Conservation (phyloP, 2,113 vertebrate genomes). For the Elephas maximus region DNA sequence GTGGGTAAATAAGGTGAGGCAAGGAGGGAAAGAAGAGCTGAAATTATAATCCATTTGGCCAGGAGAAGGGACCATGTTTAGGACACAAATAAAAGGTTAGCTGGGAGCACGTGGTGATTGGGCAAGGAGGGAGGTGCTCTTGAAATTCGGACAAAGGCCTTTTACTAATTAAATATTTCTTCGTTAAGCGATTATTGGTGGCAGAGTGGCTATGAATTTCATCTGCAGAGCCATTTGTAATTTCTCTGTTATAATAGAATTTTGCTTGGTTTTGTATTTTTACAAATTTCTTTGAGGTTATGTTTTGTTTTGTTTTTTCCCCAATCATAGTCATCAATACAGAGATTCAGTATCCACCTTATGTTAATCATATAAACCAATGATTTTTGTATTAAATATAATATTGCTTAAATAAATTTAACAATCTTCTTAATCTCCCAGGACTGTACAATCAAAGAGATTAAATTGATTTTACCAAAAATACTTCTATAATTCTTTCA, state of each 20-base stretch:
- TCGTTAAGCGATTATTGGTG: slow-evolving; percentile 7
- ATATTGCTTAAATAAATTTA: neutral
- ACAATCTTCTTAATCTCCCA: neutral
- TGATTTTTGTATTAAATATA: slow-evolving; percentile 18
- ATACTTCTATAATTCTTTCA: slow-evolving; percentile 26
- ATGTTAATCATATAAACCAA: slow-evolving; percentile 13
- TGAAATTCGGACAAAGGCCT: neutral
- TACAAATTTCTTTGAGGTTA: neutral
- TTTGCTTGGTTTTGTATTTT: slow-evolving; percentile 49
- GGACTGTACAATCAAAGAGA: slow-evolving; percentile 3
- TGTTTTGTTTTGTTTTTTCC: neutral
- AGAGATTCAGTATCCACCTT: neutral
- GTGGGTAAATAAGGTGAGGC: neutral
- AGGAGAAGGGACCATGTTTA: neutral
- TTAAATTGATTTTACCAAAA: slow-evolving; percentile 33
- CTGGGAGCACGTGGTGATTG: neutral
- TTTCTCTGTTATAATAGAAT: slow-evolving; percentile 4
- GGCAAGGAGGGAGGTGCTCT: neutral
- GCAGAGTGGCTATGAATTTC: neutral
- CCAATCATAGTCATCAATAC: slow-evolving; percentile 29
- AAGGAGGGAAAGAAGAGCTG: neutral
- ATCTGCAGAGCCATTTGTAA: neutral
- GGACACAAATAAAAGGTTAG: neutral
- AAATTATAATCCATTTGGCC: slow-evolving; percentile 19
- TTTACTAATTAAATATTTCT: slow-evolving; percentile 37